These are phyloP conservation scores for Tor tambroides DNA, from an alignment of 2,113 vertebrate species.

Conservation along the genomic window DNA sequence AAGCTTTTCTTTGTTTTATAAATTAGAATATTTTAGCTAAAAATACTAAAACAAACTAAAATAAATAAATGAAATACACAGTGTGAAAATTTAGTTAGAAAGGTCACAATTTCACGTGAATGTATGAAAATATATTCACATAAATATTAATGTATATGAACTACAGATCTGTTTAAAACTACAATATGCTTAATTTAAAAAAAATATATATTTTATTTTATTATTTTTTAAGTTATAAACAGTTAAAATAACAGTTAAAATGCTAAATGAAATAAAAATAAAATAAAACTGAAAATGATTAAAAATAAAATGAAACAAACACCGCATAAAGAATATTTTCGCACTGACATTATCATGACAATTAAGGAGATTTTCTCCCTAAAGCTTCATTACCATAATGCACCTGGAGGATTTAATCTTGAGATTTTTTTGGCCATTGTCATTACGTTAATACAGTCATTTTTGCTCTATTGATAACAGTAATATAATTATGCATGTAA, in stretches of 20 bases:
- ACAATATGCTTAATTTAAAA: too few species aligned
- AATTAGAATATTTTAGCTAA: not conserved
- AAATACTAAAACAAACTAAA: not conserved
- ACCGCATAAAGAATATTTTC: not conserved
- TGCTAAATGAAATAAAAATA: too few species aligned
- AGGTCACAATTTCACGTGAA: not conserved
- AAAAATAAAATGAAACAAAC: not conserved
- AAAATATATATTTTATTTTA: too few species aligned
- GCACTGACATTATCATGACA: not conserved
- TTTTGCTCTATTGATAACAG: not conserved
- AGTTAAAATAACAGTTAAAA: too few species aligned
- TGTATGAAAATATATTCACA: not conserved
- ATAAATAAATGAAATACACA: not conserved
- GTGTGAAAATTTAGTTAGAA: not conserved
- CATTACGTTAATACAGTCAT: not conserved
- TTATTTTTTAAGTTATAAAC: not conserved
- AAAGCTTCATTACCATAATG: not conserved
- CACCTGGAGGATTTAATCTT: not conserved
- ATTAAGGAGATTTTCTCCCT: not conserved
- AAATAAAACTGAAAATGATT: too few species aligned
- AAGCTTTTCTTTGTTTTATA: not conserved
- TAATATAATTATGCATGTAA: not conserved
- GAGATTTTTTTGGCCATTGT: not conserved
- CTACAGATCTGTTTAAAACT: not conserved
- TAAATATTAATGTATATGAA: not conserved